These are phyloP conservation scores for Agonum fuliginosum DNA, from an alignment of 2,888 invertebrate species.

Conservation along the genomic window DNA sequence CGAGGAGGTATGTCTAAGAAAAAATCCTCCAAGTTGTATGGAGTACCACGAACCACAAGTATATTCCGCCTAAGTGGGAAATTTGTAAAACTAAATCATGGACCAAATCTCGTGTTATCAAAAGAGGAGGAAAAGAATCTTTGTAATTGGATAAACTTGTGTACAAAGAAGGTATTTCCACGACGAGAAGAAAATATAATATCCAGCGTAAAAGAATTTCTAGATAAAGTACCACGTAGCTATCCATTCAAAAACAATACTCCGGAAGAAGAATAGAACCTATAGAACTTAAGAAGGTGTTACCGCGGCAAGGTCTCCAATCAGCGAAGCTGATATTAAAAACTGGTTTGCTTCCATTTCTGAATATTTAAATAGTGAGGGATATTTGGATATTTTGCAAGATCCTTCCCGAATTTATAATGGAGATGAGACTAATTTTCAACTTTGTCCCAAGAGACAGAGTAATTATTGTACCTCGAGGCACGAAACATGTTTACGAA, in stretches of 20 bases:
- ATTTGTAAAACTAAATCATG: slow-evolving; percentile 11
- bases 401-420: slow-evolving; percentile 65
- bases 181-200: background rate
- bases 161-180: background rate
- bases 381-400: slow-evolving; percentile 60
- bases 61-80: slow-evolving; percentile 57
- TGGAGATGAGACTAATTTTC: slow-evolving; percentile 66
- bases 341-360: slow-evolving; percentile 65
- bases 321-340: slow-evolving; percentile 65
- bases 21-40: slow-evolving; percentile 58
- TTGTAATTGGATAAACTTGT: background rate
- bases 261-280: slow-evolving; percentile 61
- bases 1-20: slow-evolving; percentile 60
- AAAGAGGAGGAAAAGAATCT: background rate
- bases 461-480: slow-evolving; percentile 63
- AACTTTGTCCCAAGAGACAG: slow-evolving; percentile 63
- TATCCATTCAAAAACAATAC: slow-evolving; percentile 61
- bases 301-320: slow-evolving; percentile 65
- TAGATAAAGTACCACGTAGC: slow-evolving; percentile 26
- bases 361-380: slow-evolving; percentile 58
- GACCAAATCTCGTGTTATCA: background rate
- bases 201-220: background rate
- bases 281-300: slow-evolving; percentile 64
- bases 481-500: slow-evolving; percentile 64
- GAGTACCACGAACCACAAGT: slow-evolving; percentile 58